Evolutionary conservation across 1,140 invertebrate species (phyloP).

Genomic region (Nixonia krombeini): DNA sequence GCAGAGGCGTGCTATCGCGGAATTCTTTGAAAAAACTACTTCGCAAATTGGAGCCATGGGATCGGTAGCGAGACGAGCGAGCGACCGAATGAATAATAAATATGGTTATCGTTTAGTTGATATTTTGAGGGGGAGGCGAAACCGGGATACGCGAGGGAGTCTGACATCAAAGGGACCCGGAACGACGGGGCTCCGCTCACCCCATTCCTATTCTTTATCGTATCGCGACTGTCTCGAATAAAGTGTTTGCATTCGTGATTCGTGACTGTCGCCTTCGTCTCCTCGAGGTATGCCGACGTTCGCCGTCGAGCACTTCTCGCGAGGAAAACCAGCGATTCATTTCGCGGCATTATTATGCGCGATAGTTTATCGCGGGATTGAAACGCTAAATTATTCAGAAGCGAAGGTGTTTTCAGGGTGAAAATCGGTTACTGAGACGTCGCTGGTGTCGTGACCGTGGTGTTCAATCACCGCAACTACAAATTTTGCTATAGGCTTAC

Average conservation of each 20-base stretch:
- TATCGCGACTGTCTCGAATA: slow-evolving; percentile 45
- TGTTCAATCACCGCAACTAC: too few relatives aligned
- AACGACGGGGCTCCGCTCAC: slow-evolving; percentile 43
- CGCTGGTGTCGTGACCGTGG: too few relatives aligned
- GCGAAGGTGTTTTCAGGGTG: too few relatives aligned
- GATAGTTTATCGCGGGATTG: too few relatives aligned
- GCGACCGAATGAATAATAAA: slow-evolving; percentile 69
- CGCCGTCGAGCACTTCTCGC: slow-evolving; percentile 29
- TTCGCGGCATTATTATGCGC: too few relatives aligned
- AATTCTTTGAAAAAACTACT: slow-evolving; percentile 68
- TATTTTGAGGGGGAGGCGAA: slow-evolving; percentile 61
- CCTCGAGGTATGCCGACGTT: slow-evolving; percentile 32
- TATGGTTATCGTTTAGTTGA: slow-evolving; percentile 70
- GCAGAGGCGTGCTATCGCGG: slow-evolving; percentile 22
- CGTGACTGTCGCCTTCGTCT: slow-evolving; percentile 31
- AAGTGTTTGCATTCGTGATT: slow-evolving; percentile 57
- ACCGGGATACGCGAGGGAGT: slow-evolving; percentile 41
- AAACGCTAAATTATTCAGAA: too few relatives aligned
- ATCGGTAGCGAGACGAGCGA: slow-evolving; percentile 49
- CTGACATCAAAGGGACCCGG: slow-evolving; percentile 58
- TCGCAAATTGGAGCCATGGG: slow-evolving; percentile 61
- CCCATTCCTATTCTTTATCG: slow-evolving; percentile 55
- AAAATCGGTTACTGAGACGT: too few relatives aligned
- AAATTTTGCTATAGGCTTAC: too few relatives aligned
- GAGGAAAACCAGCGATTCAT: slow-evolving; percentile 37